Percentiles rank a stretch among this genome's conserved stretches.
phyloP scores from a whole-genome alignment of 1,140 invertebrate genomes.

The Polypedilum vanderplanki region DNA sequence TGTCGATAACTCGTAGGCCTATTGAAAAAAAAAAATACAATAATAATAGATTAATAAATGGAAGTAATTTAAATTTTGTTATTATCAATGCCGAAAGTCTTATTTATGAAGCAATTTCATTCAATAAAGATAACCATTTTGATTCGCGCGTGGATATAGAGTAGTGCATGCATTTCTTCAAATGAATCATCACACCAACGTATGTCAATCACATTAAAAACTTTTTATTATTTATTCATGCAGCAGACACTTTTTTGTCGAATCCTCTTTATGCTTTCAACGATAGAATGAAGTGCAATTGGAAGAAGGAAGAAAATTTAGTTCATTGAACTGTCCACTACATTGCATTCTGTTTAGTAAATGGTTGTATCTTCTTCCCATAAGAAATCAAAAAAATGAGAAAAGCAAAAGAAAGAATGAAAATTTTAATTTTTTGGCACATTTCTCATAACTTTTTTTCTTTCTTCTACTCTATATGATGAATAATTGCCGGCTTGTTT shows the following conservation, averaged over 20 bases:
- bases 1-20: constrained; percentile 99
- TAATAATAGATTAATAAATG: constrained; percentile 23
- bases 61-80: background rate
- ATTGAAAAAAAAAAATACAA: constrained; percentile 33
- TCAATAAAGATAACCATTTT: constrained; percentile 19
- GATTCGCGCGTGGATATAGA: constrained; percentile 1
- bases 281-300: background rate
- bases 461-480: background rate
- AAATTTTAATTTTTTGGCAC: background rate
- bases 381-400: background rate
- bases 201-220: constrained; percentile 11
- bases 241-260: background rate
- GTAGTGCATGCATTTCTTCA: background rate
- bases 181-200: constrained; percentile 16
- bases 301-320: background rate
- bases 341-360: background rate
- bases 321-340: constrained; percentile 2
- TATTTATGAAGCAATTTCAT: constrained; percentile 12
- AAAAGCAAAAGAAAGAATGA: background rate
- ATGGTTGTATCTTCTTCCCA: constrained; percentile 3
- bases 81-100: background rate
- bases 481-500: constrained; percentile 17
- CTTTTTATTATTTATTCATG: constrained; percentile 19
- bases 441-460: background rate
- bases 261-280: background rate